Evolutionary conservation across 1,140 invertebrate genomes (phyloP).

Genomic region (Drosophila albomicans): DNA sequence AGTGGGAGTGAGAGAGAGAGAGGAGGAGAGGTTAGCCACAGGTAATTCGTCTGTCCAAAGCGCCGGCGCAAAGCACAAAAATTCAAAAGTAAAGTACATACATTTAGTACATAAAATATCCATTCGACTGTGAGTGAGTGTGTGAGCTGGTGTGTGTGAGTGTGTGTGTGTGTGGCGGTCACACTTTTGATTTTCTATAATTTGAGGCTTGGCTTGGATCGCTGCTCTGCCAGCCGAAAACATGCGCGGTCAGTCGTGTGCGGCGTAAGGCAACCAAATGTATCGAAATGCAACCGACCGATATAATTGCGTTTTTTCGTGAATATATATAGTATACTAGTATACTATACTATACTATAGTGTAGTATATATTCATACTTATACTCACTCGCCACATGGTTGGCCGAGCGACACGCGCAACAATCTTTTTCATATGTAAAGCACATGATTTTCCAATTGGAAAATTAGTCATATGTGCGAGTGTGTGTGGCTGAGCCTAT

Average conservation of each 20-base stretch:
- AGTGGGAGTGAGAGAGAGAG: conserved; percentile 3
- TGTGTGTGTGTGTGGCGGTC: conserved; percentile 71
- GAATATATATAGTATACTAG: conserved; percentile 38
- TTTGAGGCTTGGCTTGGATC: conserved; percentile 73
- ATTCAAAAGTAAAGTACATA: conserved; percentile 36
- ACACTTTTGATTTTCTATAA: conserved; percentile 84
- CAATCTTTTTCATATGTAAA: conserved; percentile 79
- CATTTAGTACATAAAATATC: conserved; percentile 16
- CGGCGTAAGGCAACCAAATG: conserved; percentile 84
- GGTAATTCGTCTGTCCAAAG: conserved; percentile 59
- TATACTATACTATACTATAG: too few relatives aligned
- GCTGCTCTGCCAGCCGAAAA: conserved; percentile 75
- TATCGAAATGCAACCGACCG: conserved; percentile 84
- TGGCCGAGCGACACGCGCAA: conserved; percentile 82
- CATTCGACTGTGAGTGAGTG: conserved; percentile 8
- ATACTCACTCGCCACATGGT: conserved; percentile 53
- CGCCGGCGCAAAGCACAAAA: conserved; percentile 45
- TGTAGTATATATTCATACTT: conserved; percentile 16
- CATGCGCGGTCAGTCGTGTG: conserved; percentile 84
- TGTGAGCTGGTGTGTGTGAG: conserved; percentile 3
- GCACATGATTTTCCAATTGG: conserved; percentile 83
- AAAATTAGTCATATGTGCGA: conserved; percentile 69
- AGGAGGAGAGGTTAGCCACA: conserved; percentile 2
- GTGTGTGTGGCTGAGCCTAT: conserved; percentile 1
- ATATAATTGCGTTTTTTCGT: conserved; percentile 83